phyloP scores from a whole-genome alignment of 2,888 invertebrate species.

The Agrypnus murinus region DNA sequence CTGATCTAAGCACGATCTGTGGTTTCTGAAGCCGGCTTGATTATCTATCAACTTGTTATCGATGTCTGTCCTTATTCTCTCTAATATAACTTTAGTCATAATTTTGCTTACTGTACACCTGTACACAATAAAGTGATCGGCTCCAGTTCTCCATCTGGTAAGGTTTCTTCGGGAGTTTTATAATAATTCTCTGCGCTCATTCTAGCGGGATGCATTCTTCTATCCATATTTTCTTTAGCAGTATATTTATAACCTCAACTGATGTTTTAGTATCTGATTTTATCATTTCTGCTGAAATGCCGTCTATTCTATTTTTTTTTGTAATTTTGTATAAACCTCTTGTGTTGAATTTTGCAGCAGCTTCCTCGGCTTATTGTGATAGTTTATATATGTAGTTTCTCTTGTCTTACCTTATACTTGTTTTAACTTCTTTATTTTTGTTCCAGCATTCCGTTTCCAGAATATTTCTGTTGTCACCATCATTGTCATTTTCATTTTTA shows the following conservation, averaged over 20 bases:
- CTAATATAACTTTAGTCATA: conserved; percentile 6
- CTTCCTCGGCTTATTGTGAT: conserved; percentile 1
- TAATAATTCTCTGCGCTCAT: not conserved
- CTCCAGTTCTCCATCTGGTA: conserved; percentile 6
- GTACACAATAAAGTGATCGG: not conserved
- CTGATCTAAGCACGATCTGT: conserved; percentile 13
- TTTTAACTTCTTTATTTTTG: no score
- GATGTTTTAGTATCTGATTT: no score
- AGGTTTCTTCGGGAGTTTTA: no score
- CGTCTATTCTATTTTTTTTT: no score
- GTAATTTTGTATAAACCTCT: no score
- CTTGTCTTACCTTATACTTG: conserved; percentile 1
- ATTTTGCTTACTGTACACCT: conserved; percentile 27
- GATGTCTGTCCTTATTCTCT: not conserved
- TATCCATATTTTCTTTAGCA: conserved; percentile 6
- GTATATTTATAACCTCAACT: not conserved
- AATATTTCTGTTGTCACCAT: not conserved
- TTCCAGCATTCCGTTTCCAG: not conserved
- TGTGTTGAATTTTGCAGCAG: no score
- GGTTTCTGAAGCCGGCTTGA: not conserved
- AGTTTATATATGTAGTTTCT: conserved; percentile 4
- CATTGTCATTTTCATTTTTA: no score
- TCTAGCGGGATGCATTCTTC: conserved; percentile 1
- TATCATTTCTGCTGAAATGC: no score
- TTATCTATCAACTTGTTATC: not conserved